phyloP scores from a whole-genome alignment of 37 sponge, comb jelly and placozoan species.

The Oscarella lobularis region DNA sequence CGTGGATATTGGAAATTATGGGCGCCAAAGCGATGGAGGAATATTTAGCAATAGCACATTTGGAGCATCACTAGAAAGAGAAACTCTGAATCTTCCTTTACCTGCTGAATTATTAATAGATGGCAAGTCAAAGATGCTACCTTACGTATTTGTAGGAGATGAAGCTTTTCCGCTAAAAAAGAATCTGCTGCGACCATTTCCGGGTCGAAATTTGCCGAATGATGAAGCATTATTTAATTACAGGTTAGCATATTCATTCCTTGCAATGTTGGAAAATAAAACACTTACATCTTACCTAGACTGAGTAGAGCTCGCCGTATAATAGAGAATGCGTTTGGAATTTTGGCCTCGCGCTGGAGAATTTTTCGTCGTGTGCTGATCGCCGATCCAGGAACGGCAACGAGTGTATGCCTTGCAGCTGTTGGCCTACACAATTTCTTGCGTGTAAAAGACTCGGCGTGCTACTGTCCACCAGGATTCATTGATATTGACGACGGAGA shows the following conservation, averaged over 20 bases:
- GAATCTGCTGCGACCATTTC: slow-evolving; percentile 14
- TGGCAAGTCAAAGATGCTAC: background rate
- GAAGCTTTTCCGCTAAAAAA: slow-evolving; percentile 24
- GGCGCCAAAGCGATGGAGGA: slow-evolving; percentile 43
- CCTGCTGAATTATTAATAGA: background rate
- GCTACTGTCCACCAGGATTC: background rate
- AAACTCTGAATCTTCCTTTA: background rate
- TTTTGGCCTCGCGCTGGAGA: background rate
- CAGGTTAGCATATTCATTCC: too few relatives aligned
- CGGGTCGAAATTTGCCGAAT: slow-evolving; percentile 13
- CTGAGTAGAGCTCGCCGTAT: background rate
- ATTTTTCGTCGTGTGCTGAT: background rate
- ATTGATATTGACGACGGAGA: background rate
- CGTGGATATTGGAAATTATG: slow-evolving; percentile 36
- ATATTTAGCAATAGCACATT: slow-evolving; percentile 22
- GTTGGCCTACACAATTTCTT: background rate
- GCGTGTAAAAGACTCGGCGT: background rate
- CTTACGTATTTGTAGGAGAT: slow-evolving; percentile 16
- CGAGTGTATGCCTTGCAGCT: background rate
- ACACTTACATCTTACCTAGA: too few relatives aligned
- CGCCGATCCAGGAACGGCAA: background rate
- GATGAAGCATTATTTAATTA: background rate
- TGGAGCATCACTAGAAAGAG: slow-evolving; percentile 12
- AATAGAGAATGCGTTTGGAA: slow-evolving; percentile 5
- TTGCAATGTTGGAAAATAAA: too few relatives aligned